phyloP scores from a whole-genome alignment of 2,797 vertebrate genomes.

The Pristis pectinata region DNA sequence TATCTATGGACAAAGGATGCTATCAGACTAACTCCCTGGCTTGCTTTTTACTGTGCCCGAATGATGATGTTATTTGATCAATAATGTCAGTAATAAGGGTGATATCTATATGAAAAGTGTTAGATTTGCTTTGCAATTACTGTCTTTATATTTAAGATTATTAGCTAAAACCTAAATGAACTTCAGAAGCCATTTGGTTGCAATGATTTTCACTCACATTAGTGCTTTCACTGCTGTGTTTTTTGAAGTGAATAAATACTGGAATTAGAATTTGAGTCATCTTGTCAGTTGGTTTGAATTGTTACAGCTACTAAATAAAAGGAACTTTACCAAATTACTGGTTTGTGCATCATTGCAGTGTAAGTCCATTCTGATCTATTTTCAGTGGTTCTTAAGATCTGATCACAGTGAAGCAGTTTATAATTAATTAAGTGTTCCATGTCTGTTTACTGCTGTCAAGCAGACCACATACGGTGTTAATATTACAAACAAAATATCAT shows the following conservation, averaged over 20 bases:
- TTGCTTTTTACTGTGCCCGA: background rate
- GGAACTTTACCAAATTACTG: background rate
- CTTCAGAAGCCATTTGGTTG: background rate
- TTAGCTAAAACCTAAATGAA: background rate
- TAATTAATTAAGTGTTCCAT: background rate
- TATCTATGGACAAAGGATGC: background rate
- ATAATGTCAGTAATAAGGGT: slow-evolving; percentile 11
- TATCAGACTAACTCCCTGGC: background rate
- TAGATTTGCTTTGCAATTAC: background rate
- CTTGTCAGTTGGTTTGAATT: background rate
- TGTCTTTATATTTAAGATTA: background rate
- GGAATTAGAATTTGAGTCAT: background rate
- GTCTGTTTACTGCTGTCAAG: background rate
- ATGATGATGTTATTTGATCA: slow-evolving; percentile 1
- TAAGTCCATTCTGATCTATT: background rate
- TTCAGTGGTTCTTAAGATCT: background rate
- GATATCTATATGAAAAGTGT: background rate
- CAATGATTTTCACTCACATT: background rate
- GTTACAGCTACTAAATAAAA: background rate
- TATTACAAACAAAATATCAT: slow-evolving; percentile 6
- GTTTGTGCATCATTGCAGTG: background rate
- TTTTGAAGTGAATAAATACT: slow-evolving; percentile 1
- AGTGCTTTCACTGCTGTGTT: background rate
- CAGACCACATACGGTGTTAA: background rate
- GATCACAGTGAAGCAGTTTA: background rate